Conservation (phyloP, 2,888 invertebrate species). For the Drosophila vallismaia region DNA sequence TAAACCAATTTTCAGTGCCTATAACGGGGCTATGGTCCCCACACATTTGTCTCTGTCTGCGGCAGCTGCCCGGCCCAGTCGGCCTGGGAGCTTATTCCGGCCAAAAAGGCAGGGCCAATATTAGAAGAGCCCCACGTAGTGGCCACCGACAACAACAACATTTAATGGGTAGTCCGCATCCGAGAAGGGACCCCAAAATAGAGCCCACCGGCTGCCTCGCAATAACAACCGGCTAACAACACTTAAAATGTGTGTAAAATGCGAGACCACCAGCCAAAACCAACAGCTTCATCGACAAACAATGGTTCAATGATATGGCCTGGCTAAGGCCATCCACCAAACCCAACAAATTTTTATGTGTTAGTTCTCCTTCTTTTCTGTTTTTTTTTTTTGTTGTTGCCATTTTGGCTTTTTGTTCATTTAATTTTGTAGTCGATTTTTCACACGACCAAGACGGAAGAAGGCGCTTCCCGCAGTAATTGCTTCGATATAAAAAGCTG, state of each 20-base stretch:
- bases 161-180: slow-evolving; percentile 48
- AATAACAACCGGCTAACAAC: slow-evolving; percentile 73
- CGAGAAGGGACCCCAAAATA: slow-evolving; percentile 9
- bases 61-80: slow-evolving; percentile 51
- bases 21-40: slow-evolving; percentile 37
- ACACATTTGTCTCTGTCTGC: slow-evolving; percentile 71
- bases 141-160: slow-evolving; percentile 30
- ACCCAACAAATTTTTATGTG: slow-evolving; percentile 71
- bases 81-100: slow-evolving; percentile 52
- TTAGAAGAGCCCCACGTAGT: slow-evolving; percentile 63
- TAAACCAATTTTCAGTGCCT: slow-evolving; percentile 72
- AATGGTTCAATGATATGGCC: slow-evolving; percentile 65
- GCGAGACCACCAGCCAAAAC: slow-evolving; percentile 59
- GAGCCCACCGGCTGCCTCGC: slow-evolving; percentile 21
- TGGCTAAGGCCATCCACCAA: slow-evolving; percentile 9
- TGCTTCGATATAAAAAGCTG: slow-evolving; percentile 6
- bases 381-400: slow-evolving; percentile 1
- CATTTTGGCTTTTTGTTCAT: slow-evolving; percentile 12
- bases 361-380: slow-evolving; percentile 51
- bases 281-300: slow-evolving; percentile 63
- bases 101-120: slow-evolving; percentile 65
- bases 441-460: slow-evolving; percentile 8
- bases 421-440: slow-evolving; percentile 31
- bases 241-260: slow-evolving; percentile 77
- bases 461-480: slow-evolving; percentile 14